Conservation (phyloP, 1,140 invertebrate species). For the Samia ricini region DNA sequence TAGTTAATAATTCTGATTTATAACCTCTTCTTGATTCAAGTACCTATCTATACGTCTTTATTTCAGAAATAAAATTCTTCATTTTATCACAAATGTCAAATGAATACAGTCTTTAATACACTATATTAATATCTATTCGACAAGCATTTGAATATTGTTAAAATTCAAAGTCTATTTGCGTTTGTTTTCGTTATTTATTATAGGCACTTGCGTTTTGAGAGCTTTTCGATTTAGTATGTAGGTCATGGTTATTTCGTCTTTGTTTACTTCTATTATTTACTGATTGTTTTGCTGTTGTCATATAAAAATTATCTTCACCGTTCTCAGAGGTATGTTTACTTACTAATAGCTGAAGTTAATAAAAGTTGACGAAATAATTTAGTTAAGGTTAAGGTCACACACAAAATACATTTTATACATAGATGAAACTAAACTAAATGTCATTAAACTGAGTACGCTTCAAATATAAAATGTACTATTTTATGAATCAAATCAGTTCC, state of each 20-base stretch:
- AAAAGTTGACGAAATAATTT: neutral
- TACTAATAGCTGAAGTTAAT: neutral
- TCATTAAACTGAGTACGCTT: too few relatives aligned
- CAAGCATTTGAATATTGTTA: neutral
- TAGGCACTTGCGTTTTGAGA: neutral
- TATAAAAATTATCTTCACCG: slow-evolving; percentile 1
- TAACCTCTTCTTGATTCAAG: neutral
- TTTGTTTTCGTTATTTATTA: slow-evolving; percentile 1
- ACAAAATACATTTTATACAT: too few relatives aligned
- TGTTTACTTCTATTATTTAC: neutral
- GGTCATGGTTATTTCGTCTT: neutral
- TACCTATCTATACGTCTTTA: neutral
- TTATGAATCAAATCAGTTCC: too few relatives aligned
- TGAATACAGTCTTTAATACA: neutral
- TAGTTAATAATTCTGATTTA: neutral
- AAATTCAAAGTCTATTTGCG: neutral
- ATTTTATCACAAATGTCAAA: neutral
- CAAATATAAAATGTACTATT: too few relatives aligned
- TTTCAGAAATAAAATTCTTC: neutral
- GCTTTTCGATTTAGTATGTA: neutral
- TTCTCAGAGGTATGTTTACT: neutral
- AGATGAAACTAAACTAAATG: too few relatives aligned
- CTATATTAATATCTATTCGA: neutral
- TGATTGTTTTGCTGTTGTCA: neutral
- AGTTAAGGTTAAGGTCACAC: too few relatives aligned